Evolutionary conservation across 2,888 invertebrate genomes (phyloP).

Genomic region (Cataglyphis rosenhaueri): DNA sequence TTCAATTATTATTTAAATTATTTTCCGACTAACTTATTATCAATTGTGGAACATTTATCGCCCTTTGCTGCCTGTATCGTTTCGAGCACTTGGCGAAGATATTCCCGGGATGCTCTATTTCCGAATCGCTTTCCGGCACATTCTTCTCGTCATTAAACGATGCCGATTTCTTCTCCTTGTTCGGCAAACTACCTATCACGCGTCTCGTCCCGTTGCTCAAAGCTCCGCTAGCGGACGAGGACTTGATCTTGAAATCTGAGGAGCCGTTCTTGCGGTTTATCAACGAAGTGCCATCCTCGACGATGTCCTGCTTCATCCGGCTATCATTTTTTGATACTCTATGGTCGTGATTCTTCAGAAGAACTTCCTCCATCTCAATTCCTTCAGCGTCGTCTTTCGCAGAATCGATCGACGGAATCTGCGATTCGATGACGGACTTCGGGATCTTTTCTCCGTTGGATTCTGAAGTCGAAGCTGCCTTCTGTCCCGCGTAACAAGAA

Average conservation of each 20-base stretch:
- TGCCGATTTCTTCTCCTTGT: conserved; percentile 4
- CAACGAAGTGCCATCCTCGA: neutral
- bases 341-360: neutral
- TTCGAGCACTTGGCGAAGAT: conserved; percentile 32
- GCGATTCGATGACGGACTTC: neutral
- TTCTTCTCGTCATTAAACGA: neutral
- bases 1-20: neutral
- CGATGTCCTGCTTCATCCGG: neutral
- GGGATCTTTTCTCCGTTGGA: neutral
- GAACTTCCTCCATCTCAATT: neutral
- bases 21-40: conserved; percentile 24
- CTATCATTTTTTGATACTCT: neutral
- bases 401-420: neutral
- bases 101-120: conserved; percentile 9
- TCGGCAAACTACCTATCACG: conserved; percentile 17
- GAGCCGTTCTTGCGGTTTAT: neutral
- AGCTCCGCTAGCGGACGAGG: neutral
- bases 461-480: neutral
- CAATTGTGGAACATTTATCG: neutral
- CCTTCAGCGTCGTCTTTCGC: neutral
- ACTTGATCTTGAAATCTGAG: neutral
- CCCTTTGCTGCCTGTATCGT: neutral
- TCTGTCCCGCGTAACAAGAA: conserved; percentile 57
- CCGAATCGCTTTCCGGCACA: conserved; percentile 38
- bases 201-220: conserved; percentile 11